Base-by-base conservation (phyloP, 1,140 invertebrate genomes). In the Listronotus oregonensis region DNA sequence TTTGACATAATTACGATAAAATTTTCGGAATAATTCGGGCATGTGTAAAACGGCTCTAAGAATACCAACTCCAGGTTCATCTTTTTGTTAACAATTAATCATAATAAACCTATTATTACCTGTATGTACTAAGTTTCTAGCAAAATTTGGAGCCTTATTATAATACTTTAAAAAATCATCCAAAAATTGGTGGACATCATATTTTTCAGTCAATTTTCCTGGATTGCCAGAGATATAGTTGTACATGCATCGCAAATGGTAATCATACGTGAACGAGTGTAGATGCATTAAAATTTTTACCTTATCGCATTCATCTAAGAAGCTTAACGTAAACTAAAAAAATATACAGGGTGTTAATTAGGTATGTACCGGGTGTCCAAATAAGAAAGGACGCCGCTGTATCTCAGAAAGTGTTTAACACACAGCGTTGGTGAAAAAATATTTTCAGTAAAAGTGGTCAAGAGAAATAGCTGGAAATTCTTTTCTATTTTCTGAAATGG, bases 221-320 rank as follows among this genome's bases (percentile, higher is more conserved):
- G 51, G 18, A 58, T 82, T 82, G 17, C 85, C 86, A 64, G 85
- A 83, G 32, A 94, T 85, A 70, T 91, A 93, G 0, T 85, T 84
- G 71, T 88, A 85, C 57, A 93, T 85, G 43, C 85, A 87, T 54
- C 92, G 82, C 34, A 95, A 80, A 78, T 95, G 93, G 77, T 91
- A 94, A 77, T 95, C 93, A 71, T 94, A 93, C 0, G 91, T 91
- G 75, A 95, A 95, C 1, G 92, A 94, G 80, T 95, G 93, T 34
- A 94, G 81, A 80, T 95, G 93, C 81, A 92, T 87, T 37, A 83
- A 81, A 40, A 85, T 80, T 79, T 90, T 91, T 27, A 91, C 86
- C 74, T 87, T 87, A 74, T 92, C 90, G 77, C 89, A 89, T 74
- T 90, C 88, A 73, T 91, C 90, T 69, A 92, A 78, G 77, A 93